A percentile compares a stretch with the other conserved stretches of the same genome.
Conservation (phyloP, 2,888 invertebrate genomes). For the Conomelus anceps region DNA sequence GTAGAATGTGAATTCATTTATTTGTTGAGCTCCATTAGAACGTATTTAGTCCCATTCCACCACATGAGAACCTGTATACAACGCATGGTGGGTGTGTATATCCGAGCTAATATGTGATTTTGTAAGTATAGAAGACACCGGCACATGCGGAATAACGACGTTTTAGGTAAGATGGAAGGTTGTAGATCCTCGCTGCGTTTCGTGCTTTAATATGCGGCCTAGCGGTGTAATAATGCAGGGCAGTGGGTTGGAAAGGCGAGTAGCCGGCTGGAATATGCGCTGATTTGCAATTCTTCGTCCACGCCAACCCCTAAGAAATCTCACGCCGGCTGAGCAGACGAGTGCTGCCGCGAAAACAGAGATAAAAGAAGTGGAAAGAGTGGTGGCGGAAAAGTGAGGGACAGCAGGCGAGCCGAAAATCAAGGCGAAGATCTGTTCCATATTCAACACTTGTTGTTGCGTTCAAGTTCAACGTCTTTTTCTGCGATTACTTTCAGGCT, state of each 20-base stretch:
- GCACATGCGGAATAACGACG: not conserved
- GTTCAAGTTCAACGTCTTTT: not conserved
- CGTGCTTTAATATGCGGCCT: not conserved
- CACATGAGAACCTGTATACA: too few relatives aligned
- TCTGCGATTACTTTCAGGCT: not conserved
- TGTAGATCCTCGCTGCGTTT: not conserved
- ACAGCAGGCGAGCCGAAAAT: not conserved
- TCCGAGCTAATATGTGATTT: not conserved
- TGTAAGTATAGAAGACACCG: too few relatives aligned
- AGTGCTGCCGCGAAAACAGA: not conserved
- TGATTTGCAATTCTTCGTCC: not conserved
- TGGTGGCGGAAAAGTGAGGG: not conserved
- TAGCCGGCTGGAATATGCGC: not conserved
- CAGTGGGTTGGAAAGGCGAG: not conserved
- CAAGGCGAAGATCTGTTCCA: not conserved
- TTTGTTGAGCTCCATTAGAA: too few relatives aligned
- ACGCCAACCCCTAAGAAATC: not conserved
- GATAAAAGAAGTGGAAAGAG: not conserved
- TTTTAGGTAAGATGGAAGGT: not conserved
- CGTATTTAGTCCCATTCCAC: too few relatives aligned
- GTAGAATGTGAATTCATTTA: too few relatives aligned
- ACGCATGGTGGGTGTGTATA: not conserved
- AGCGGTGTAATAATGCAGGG: not conserved
- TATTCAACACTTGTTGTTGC: not conserved
- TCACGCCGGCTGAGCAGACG: not conserved